phyloP scores from a whole-genome alignment of 2,888 invertebrate genomes.

The Lumbricus terrestris region DNA sequence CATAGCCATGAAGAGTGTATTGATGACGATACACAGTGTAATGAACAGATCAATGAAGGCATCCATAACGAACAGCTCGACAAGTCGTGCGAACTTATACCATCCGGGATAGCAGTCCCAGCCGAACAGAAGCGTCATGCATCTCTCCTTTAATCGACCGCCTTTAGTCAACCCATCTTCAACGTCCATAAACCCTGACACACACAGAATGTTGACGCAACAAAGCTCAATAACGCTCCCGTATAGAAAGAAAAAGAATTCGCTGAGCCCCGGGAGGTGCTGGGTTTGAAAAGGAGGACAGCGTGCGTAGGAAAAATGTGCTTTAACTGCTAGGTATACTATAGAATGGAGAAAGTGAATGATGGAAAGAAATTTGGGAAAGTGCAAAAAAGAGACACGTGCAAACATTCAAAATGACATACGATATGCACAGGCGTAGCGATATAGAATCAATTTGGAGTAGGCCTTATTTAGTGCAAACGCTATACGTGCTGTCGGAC shows the following conservation, averaged over 20 bases:
- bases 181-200: neutral
- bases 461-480: neutral
- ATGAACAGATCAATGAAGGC: constrained; percentile 97
- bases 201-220: neutral
- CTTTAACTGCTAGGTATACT: neutral
- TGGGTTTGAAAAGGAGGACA: neutral
- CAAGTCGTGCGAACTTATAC: constrained; percentile 70
- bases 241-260: neutral
- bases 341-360: neutral
- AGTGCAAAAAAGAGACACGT: neutral
- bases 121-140: constrained; percentile 49
- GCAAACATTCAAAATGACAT: neutral
- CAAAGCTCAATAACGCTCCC: neutral
- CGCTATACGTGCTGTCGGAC: neutral
- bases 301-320: neutral
- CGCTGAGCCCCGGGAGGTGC: neutral
- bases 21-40: constrained; percentile 94
- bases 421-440: neutral
- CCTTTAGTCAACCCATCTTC: neutral
- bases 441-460: neutral
- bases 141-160: constrained; percentile 48
- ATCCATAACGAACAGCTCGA: constrained; percentile 90
- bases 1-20: constrained; percentile 94
- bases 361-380: neutral
- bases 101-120: constrained; percentile 88